These are phyloP conservation scores for Mormyrops attenuatus DNA, from an alignment of 2,797 vertebrate species.

Conservation along the genomic window DNA sequence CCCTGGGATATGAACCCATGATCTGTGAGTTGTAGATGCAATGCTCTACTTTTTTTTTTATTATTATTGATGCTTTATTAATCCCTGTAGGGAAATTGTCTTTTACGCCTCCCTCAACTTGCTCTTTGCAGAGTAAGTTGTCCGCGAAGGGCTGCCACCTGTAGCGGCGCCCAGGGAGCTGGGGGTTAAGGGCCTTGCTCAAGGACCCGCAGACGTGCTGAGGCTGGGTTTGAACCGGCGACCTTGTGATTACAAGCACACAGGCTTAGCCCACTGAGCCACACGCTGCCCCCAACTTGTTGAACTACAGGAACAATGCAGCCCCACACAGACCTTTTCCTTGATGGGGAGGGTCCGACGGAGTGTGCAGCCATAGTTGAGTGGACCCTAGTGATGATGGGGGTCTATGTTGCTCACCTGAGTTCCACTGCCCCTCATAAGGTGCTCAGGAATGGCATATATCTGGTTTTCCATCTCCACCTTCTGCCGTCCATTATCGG, in stretches of 20 bases:
- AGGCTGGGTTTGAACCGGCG: too few relatives aligned
- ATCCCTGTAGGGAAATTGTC: too few relatives aligned
- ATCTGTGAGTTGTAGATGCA: not conserved
- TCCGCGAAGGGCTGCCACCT: too few relatives aligned
- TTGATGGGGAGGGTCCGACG: not conserved
- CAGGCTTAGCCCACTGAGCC: too few relatives aligned
- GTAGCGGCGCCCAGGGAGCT: too few relatives aligned
- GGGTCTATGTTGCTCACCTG: constrained; percentile 63
- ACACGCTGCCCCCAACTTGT: not conserved
- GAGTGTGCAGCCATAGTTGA: not conserved
- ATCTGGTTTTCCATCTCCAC: constrained; percentile 94
- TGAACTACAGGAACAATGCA: not conserved
- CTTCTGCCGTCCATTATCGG: constrained; percentile 72
- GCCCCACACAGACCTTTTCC: not conserved
- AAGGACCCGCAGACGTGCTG: too few relatives aligned
- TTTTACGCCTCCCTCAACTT: too few relatives aligned
- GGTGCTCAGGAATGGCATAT: constrained; percentile 81
- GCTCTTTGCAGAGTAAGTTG: too few relatives aligned
- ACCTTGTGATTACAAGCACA: too few relatives aligned
- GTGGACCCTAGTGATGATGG: not conserved
- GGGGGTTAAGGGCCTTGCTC: too few relatives aligned
- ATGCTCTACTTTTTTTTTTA: not conserved
- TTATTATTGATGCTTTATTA: too few relatives aligned
- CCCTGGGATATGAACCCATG: not conserved
- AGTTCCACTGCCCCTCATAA: constrained; percentile 79